A percentile compares a stretch with the other conserved stretches of the same genome.
Conservation (phyloP, 2,888 invertebrate genomes). For the Dynastes tityus region DNA sequence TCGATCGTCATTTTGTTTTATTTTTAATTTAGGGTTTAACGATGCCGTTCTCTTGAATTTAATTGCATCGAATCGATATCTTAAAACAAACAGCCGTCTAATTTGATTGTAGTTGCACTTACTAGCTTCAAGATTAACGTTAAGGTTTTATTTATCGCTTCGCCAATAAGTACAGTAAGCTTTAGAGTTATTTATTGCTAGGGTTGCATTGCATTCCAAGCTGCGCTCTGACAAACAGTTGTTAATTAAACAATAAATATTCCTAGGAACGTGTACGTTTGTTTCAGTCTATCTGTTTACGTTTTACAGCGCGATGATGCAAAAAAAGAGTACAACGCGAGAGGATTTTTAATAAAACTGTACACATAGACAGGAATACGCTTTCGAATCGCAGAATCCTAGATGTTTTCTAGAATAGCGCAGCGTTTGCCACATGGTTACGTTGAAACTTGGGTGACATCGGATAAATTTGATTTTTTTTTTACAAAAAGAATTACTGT, state of each 20-base stretch:
- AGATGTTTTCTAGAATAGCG: no score
- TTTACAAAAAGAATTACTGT: no score
- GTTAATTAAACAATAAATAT: conserved; percentile 58
- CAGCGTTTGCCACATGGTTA: no score
- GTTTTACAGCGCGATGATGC: not conserved
- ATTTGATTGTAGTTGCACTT: conserved; percentile 42
- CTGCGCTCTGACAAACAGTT: conserved; percentile 54
- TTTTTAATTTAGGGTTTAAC: not conserved
- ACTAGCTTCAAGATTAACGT: conserved; percentile 46
- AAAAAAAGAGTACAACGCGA: conserved; percentile 1
- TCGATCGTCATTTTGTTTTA: not conserved
- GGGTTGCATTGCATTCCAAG: conserved; percentile 54
- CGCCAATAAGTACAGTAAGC: conserved; percentile 53
- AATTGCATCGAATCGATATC: conserved; percentile 16
- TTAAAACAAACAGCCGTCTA: conserved; percentile 38
- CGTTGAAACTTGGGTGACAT: no score
- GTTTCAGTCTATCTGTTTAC: not conserved
- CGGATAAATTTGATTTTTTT: no score
- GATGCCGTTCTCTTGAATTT: not conserved
- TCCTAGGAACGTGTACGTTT: conserved; percentile 21
- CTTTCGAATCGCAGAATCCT: no score
- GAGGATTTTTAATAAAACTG: conserved; percentile 34
- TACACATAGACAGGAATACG: no score
- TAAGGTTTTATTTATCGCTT: conserved; percentile 55
- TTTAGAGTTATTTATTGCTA: conserved; percentile 54